Evolutionary conservation across 2,113 vertebrate species (phyloP), one percentile per base, ranked within the genome.

Genomic region (Deroptyus accipitrinus): DNA sequence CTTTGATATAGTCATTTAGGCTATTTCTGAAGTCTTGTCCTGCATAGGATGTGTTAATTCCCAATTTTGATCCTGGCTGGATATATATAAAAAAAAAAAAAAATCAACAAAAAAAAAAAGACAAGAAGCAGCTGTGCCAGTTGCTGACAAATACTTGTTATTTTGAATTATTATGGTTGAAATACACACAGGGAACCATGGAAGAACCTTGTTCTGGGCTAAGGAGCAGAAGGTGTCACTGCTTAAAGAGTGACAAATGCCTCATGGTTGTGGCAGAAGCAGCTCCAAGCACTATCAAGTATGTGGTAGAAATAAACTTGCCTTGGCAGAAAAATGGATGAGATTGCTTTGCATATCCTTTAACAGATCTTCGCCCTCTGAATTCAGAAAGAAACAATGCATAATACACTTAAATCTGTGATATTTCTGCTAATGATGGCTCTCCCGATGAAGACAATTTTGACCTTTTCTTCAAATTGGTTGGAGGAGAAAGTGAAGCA

Each of bases 261-360:
- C 86, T 95, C 54, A 15, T 18, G 22, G n/a, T 62, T 92, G 48
- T 94, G 91, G 94, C 94, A 95, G 84, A 86, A 94, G 63, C 59
- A 91, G 92, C 94, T 94, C 48, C 64, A 82, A 97, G 83, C 95
- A 77, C 51, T 85, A 78, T 66, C 27, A 96, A 84, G 86, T 86
- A 90, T 18, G 37, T 51, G 24, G 30, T 46, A 88, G 84, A 92
- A 92, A 70, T 72, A 83, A 92, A 85, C 81, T 78, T 83, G 76
- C 17, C 9, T 82, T 94, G 78, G 88, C 81, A 92, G 83, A 15
- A 91, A 91, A 90, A 78, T 8, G 51, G 79, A 46, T 24, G 33
- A 86, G 31, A 81, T 42, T 73, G 46, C n/a, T 27, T 74, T 78
- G 49, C 10, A 3, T 57, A 63, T 77, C 55, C 88, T 96, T 94